Base-by-base conservation (phyloP, 2,888 invertebrate species). In the Eupithecia exiguata region DNA sequence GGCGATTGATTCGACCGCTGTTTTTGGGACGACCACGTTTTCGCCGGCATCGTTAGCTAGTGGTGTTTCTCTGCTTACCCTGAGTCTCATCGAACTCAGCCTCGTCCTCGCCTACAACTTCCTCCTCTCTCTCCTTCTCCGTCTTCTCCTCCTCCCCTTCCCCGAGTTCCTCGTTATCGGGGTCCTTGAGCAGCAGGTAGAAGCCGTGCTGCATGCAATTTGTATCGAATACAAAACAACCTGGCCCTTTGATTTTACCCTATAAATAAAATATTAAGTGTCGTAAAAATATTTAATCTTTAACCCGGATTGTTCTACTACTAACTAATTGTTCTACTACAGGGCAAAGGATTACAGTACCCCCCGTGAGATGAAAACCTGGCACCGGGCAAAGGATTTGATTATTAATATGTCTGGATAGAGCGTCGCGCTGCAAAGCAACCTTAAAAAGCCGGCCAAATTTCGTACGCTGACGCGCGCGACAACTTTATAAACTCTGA, bases 161-260 rank as follows among this genome's bases (percentile, higher is more conserved):
- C 0, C 92, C 94, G 6, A 80, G 87, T 78, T 91, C 91, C 67
- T 90, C 89, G 4, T 83, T 71, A 38, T 82, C 92, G 0, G 96
- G 95, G 84, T 96, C 95, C 77, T 95, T 95, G 46, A 95, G 81
- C 63, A 92, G 80, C 95, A 95, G 68, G 95, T 95, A 91, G 95
- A 97, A 96, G 0, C 97, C 97, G 81, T 96, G 96, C 79, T 97
- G 96, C 95, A 97, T 96, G 80, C 96, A 96, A 77, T 96, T 96
- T n/a, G 96, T 95, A 78, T 97, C 96, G 81, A 97, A 97, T 5
- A 96, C 96, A 82, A 97, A 97, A 73, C 97, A 96, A 0, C 97
- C 97, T 0, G 95, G 95, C 0, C 97, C 97, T 81, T 95, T 95
- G 0, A 97, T 97, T 86, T 96, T 93, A 49, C 96, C 96, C 76